Base-by-base conservation (phyloP, 2,113 vertebrate species). In the Aythya baeri region DNA sequence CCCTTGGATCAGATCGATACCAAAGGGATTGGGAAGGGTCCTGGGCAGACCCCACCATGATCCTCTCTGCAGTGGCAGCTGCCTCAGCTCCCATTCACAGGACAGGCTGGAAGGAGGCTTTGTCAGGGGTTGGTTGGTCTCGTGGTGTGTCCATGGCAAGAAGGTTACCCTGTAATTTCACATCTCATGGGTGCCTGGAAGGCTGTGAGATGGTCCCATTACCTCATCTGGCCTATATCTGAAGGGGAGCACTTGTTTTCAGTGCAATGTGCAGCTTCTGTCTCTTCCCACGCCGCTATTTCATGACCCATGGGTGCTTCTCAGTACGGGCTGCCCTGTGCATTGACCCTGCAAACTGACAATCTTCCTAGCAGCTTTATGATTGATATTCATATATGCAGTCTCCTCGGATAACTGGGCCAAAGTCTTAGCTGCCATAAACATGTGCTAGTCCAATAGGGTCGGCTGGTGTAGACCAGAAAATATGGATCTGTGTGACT, bases 31-130 rank as follows among this genome's bases (percentile, higher is more conserved):
- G 17, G 17, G 5, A 61, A 76, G 17, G 15, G 11, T 68, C 44
- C 21, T 55, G 49, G 17, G n/a, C 15, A 62, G 38, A 82, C 15
- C 29, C 16, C 0, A 0, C 2, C 27, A 6, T 1, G 22, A 22
- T 31, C 25, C 23, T 50, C n/a, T 44, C 38, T 81, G 32, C n/a
- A 7, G 14, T 22, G 76, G 32, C 54, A 73, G 23, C 58, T 89
- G 72, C 63, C 59, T 94, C 72, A 25, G 67, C 76, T 88, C 27
- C 50, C 15, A 26, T 49, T 80, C n/a, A 68, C 59, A 58, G 54
- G 17, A 29, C 4, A 1, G 17, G 52, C 55, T 58, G 67, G 38
- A 88, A 77, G 16, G 23, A 80, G 10, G 31, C 10, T 68, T 91
- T 55, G 36, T 13, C 23, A 76, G n/a, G 11, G 8, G 2, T 22